Conservation (phyloP, 2,797 vertebrate genomes). For the Distichodus sexfasciatus region DNA sequence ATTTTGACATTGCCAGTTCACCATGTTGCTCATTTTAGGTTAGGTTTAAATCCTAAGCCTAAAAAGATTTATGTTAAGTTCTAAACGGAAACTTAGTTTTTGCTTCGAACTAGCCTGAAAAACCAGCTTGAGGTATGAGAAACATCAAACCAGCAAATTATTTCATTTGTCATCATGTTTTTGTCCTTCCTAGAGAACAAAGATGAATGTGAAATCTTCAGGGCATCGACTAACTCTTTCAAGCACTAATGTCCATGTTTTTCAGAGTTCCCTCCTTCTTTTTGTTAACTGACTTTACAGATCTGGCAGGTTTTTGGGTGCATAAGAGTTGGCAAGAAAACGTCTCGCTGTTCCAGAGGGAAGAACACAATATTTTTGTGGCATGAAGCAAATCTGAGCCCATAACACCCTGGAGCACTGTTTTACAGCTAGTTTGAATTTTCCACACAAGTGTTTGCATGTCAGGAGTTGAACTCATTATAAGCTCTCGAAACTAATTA, state of each 20-base stretch:
- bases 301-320: neutral
- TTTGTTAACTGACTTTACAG: neutral
- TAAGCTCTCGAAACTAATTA: neutral
- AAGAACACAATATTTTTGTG: neutral
- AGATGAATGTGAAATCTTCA: no score
- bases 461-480: neutral
- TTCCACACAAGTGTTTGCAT: constrained; percentile 13
- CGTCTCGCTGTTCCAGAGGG: neutral
- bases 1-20: no score
- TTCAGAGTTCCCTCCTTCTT: no score
- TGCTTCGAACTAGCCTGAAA: no score
- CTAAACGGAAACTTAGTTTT: no score
- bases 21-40: no score
- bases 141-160: no score
- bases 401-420: neutral
- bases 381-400: neutral
- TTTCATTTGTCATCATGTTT: no score
- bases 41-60: no score
- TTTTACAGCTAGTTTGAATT: neutral
- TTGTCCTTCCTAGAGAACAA: no score
- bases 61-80: no score
- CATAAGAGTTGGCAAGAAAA: neutral
- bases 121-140: no score
- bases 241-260: neutral
- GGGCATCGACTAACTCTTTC: neutral